Conservation (phyloP, 2,797 vertebrate species). For the Danio jaintianensis region DNA sequence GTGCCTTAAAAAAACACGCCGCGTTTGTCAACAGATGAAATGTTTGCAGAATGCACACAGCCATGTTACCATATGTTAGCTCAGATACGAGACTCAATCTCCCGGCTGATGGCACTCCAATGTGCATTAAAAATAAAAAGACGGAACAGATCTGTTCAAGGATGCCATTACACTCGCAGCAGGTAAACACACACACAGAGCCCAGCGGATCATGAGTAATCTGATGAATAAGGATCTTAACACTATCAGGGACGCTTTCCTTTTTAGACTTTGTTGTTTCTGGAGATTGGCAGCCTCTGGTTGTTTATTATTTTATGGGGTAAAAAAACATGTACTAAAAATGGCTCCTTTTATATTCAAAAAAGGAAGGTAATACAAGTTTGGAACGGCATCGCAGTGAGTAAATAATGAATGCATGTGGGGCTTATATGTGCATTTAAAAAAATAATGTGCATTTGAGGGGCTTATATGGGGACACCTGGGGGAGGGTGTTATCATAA, state of each 20-base stretch:
- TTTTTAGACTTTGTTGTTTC: background rate
- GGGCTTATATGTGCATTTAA: background rate
- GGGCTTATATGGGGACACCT: background rate
- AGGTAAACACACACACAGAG: slow-evolving; percentile 37
- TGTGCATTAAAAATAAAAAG: slow-evolving; percentile 57
- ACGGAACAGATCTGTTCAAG: slow-evolving; percentile 35
- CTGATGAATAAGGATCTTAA: slow-evolving; percentile 57
- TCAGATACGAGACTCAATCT: slow-evolving; percentile 64
- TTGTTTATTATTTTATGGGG: no score
- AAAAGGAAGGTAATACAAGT: background rate
- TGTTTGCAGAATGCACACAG: slow-evolving; percentile 67
- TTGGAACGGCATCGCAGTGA: background rate
- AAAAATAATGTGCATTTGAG: no score
- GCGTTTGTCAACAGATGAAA: slow-evolving; percentile 69
- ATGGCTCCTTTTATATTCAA: background rate
- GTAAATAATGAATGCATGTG: background rate
- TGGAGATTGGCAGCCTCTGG: background rate
- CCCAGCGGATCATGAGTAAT: slow-evolving; percentile 55
- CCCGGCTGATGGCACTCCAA: slow-evolving; percentile 60
- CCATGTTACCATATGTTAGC: slow-evolving; percentile 71
- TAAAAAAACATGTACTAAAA: slow-evolving; percentile 5
- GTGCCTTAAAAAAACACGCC: slow-evolving; percentile 58
- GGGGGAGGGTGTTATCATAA: no score
- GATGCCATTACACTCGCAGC: slow-evolving; percentile 37
- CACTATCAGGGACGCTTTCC: slow-evolving; percentile 9